Conservation (phyloP, 2,888 invertebrate genomes). For the Ashinkailepas kermadecensis region DNA sequence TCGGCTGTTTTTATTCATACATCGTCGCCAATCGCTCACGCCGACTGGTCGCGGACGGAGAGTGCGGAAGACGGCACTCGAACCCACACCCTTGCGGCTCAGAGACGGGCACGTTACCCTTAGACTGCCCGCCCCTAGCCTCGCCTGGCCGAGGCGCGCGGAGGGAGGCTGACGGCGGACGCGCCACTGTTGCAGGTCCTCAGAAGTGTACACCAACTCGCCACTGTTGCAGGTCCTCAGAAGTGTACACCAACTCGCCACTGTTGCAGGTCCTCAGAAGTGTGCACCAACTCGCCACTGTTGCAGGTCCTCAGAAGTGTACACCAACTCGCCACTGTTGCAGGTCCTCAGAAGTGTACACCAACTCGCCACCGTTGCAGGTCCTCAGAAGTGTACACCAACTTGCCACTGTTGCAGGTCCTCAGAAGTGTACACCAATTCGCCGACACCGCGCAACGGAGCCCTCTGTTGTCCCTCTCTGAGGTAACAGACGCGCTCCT, state of each 20-base stretch:
- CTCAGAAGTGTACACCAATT: slow-evolving; percentile 41
- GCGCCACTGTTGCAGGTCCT: slow-evolving; percentile 23
- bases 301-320: slow-evolving; percentile 37
- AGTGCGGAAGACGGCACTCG: too few species aligned
- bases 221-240: slow-evolving; percentile 37
- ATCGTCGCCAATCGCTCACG: too few species aligned
- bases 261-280: slow-evolving; percentile 35
- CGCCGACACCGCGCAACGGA: slow-evolving; percentile 53
- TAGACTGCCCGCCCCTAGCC: too few species aligned
- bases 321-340: slow-evolving; percentile 45
- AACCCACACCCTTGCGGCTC: too few species aligned
- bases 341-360: slow-evolving; percentile 39
- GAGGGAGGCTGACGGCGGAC: too few species aligned
- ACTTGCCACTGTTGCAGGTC: slow-evolving; percentile 26
- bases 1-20: too few species aligned
- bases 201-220: slow-evolving; percentile 42
- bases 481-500: slow-evolving; percentile 68
- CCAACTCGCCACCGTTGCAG: slow-evolving; percentile 42
- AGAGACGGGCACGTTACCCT: too few species aligned
- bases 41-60: too few species aligned
- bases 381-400: slow-evolving; percentile 41
- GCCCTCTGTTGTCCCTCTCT: slow-evolving; percentile 66
- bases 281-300: slow-evolving; percentile 45
- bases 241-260: slow-evolving; percentile 44
- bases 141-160: too few species aligned